These are phyloP conservation scores for Maconellicoccus hirsutus DNA, from an alignment of 1,140 invertebrate genomes.

Conservation along the genomic window DNA sequence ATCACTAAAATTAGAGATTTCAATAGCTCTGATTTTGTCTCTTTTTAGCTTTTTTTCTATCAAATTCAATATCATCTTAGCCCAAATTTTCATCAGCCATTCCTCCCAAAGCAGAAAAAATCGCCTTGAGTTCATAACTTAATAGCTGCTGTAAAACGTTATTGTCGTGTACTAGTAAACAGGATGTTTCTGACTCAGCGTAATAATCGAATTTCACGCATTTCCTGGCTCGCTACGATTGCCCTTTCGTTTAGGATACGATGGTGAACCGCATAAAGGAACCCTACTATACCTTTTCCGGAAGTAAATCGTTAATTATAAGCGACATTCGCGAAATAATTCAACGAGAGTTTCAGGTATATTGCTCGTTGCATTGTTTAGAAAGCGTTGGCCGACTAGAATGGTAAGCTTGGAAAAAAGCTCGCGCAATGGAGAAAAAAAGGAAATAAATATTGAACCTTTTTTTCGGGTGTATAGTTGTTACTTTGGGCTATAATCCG, in stretches of 20 bases:
- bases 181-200: constrained; percentile 7
- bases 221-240: not conserved
- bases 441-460: too few species aligned
- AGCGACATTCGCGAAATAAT: not conserved
- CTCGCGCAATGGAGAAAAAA: not conserved
- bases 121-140: too few species aligned
- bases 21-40: too few species aligned
- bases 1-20: too few species aligned
- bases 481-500: not conserved
- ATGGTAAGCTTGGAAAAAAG: not conserved
- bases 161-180: not conserved
- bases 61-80: too few species aligned
- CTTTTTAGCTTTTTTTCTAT: too few species aligned
- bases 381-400: not conserved
- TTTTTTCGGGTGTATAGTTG: too few species aligned
- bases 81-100: too few species aligned
- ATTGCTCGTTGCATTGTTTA: not conserved
- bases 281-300: not conserved
- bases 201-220: not conserved
- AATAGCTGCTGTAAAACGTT: too few species aligned
- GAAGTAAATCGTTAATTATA: constrained; percentile 6
- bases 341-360: constrained; percentile 2
- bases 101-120: too few species aligned
- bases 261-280: not conserved
- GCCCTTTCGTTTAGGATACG: not conserved